Evolutionary conservation across 2,888 invertebrate species (phyloP), one percentile per base, ranked within the genome.

Genomic region (Melangyna quadrimaculata): DNA sequence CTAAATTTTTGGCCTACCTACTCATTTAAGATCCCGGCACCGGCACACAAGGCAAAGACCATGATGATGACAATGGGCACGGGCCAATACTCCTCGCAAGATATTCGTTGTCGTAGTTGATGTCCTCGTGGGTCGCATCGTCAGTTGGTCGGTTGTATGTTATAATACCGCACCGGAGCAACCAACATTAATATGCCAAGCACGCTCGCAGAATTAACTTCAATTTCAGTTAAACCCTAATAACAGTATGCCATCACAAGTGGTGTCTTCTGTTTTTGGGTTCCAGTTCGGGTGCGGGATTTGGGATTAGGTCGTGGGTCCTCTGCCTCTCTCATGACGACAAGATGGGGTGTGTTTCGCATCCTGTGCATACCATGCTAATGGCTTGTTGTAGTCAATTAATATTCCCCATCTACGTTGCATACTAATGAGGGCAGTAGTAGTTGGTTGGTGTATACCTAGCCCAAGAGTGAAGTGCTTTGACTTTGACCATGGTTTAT

Each of bases 381-480:
- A 84, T 84, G 75, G 75, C 84, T 84, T 84, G 84, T 84, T 84
- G 79, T 84, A 84, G 79, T 84, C 84, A 84, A 84, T 84, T 84
- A 84, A 84, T 84, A 84, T 84, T 84, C 84, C 43, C 48, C 84
- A 43, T 67, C 84, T 69, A 24, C 71, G 45, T 75, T 71, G 84
- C 84, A 84, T 84, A 84, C 84, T 84, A 84, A 84, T 84, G 71
- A 75, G 48, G 84, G 78, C 40, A 55, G 35, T 53, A 10, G n/a
- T n/a, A n/a, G n/a, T n/a, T 17, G 19, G 17, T 19, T 57, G 57
- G 14, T 35, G 22, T 48, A 48, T 24, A 48, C 37, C 2, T 27
- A 27, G 24, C 51, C 29, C 69, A 37, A 69, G 17, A 57, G 48
- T 57, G 29, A 40, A 61, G 75, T 81, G 61, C 69, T 73, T 69